Base-by-base conservation (phyloP, 1,140 invertebrate species). In the Aphelenchoides avenae region DNA sequence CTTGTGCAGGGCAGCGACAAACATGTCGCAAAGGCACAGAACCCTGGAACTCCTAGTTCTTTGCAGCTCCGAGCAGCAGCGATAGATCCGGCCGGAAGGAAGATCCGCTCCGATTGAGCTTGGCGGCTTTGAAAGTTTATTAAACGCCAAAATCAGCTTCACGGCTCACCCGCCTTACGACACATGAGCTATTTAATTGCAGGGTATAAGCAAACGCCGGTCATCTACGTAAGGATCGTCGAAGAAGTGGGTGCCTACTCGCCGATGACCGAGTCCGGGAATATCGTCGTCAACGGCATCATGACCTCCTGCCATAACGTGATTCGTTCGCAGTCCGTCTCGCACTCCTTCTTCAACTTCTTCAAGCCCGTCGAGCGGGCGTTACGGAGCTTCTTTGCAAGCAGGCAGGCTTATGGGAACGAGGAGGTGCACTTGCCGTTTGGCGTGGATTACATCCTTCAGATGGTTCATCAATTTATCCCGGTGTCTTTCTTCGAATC, bases 241-340 rank as follows among this genome's bases (percentile, higher is more conserved):
- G 44, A 50, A 18, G 57, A 61, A 40, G 51, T 31, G 6, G 68
- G 68, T 24, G 64, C 52, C 30, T 70, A 58, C 43, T 66, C 68
- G 11, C 68, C 68, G 13, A 68, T 70, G 68, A 70, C 68, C 9
- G 50, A 42, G 40, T 59, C 52, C 15, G 68, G 68, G 41, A 52
- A 66, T 41, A 50, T 70, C 18, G 29, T 70, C 36, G 68, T 70
- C 30, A 65, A 70, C 31, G 55, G 63, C 40, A 27, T 70, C 7
- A 51, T 69, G 29, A 68, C 60, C 13, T 68, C 64, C 6, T 70
- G 68, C 39, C 68, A 70, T 31, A 70, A 68, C 52, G 61, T 70
- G 26, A 53, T 70, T 37, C n/a, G n/a, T n/a, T 49, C 49, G 2
- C 49, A 64, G 30, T 51, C 61, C 5, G 27, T 66, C 5, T 40